phyloP scores from a whole-genome alignment of 92 coral and sea anemone species.

The Heteractis magnifica region DNA sequence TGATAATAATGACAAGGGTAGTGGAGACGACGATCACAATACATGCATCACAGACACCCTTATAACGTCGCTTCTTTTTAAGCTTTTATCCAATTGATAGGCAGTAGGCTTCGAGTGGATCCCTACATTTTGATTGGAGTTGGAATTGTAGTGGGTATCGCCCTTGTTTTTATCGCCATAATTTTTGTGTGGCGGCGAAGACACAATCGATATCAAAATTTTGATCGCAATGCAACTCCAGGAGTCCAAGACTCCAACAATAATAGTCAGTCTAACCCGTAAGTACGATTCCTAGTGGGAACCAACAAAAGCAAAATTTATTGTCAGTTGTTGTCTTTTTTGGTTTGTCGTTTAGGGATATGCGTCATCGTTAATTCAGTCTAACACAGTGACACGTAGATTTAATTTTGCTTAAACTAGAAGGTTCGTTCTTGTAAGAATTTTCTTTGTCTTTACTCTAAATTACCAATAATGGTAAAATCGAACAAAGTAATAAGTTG shows the following conservation, averaged over 20 bases:
- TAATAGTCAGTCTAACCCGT: background rate
- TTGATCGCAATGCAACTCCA: background rate
- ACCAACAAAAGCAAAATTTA: no score
- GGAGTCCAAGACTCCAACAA: background rate
- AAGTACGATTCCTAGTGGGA: background rate
- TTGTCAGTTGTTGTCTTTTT: no score
- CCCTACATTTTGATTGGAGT: background rate
- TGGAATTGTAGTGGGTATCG: background rate
- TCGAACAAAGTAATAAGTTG: no score
- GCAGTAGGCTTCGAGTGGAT: constrained; percentile 3
- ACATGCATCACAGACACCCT: background rate
- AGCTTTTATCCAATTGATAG: background rate
- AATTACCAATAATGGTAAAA: no score
- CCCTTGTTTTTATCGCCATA: background rate
- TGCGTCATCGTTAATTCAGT: no score
- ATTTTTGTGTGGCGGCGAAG: constrained; percentile 6
- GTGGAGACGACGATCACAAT: background rate
- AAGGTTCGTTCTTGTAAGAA: no score
- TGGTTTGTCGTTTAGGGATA: no score
- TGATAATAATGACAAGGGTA: background rate
- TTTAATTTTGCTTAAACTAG: no score
- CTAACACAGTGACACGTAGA: no score
- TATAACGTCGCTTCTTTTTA: background rate
- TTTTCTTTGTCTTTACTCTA: no score
- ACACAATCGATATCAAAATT: background rate